Conservation (phyloP, 2,113 vertebrate species). For the Platysteira castanea region DNA sequence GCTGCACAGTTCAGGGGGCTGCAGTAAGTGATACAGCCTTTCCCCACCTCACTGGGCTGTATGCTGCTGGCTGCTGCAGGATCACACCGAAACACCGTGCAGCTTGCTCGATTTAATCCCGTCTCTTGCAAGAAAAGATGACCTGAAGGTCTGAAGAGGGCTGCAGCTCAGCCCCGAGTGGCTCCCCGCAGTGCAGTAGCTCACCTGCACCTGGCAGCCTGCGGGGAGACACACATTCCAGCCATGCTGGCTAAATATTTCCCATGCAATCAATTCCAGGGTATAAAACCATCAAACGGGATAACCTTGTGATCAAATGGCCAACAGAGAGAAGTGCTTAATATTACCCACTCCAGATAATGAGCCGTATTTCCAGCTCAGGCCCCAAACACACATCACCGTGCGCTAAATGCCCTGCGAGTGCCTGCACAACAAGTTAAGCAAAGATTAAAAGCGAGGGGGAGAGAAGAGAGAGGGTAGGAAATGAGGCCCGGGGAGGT, state of each 20-base stretch:
- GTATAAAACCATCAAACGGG: slow-evolving; percentile 27
- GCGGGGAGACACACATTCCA: neutral
- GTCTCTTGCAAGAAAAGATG: neutral
- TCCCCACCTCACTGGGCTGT: accelerated
- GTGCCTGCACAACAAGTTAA: slow-evolving; percentile 29
- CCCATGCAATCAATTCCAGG: slow-evolving; percentile 45
- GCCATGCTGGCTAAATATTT: neutral
- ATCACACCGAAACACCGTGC: neutral
- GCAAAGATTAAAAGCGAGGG: slow-evolving; percentile 23
- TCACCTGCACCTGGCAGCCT: neutral
- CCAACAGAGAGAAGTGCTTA: slow-evolving; percentile 55
- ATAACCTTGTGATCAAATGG: slow-evolving; percentile 58
- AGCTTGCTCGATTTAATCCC: neutral
- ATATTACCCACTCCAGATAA: slow-evolving; percentile 57
- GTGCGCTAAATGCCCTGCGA: neutral
- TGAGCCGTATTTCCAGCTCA: slow-evolving; percentile 33
- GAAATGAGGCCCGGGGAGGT: neutral
- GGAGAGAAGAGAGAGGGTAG: neutral
- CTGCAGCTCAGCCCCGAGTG: neutral
- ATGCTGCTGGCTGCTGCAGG: neutral
- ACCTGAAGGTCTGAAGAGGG: neutral
- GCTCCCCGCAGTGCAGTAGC: neutral
- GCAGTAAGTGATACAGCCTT: neutral
- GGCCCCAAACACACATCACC: slow-evolving; percentile 47
- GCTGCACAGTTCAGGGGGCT: accelerated